Evolutionary conservation across 2,113 vertebrate species (phyloP).

Genomic region (human (Homo sapiens)): GRCh38 chr11:84293001-84293500

Average conservation of each 20-base stretch:
- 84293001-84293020: not conserved
- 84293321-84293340: not conserved
- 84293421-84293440: no score
- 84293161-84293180: not conserved
- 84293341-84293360: not conserved
- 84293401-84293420: no score
- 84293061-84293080: not conserved
- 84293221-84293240: not conserved
- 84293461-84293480: no score
- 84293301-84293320: not conserved
- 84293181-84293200: not conserved
- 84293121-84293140: not conserved
- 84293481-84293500: no score
- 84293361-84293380: constrained; percentile 26
- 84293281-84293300: not conserved
- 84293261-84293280: not conserved
- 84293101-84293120: not conserved
- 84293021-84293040: not conserved
- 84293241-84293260: not conserved
- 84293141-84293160: no score
- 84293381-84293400: not conserved
- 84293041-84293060: not conserved
- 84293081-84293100: not conserved
- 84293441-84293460: no score
- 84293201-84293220: not conserved